phyloP scores from a whole-genome alignment of 2,113 vertebrate species.

The Ia io region DNA sequence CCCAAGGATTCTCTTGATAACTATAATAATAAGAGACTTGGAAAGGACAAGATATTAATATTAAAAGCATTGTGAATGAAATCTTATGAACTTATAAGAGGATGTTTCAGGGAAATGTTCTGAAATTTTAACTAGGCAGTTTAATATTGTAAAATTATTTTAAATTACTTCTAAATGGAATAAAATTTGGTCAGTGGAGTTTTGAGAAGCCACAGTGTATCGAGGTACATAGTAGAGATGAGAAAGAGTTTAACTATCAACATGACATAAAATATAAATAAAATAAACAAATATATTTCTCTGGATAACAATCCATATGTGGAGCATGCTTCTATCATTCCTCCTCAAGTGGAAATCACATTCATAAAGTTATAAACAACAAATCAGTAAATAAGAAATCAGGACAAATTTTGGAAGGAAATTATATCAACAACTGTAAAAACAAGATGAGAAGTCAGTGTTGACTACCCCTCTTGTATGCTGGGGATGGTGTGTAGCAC shows the following conservation, averaged over 20 bases:
- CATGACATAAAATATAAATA: constrained; percentile 52
- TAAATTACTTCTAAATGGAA: constrained; percentile 59
- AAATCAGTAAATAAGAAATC: not conserved
- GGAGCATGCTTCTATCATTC: not conserved
- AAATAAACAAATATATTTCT: constrained; percentile 27
- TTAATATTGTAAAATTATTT: constrained; percentile 43
- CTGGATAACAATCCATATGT: not conserved
- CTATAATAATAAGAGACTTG: constrained; percentile 35
- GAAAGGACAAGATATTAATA: constrained; percentile 60
- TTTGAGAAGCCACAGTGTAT: constrained; percentile 35
- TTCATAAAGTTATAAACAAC: not conserved
- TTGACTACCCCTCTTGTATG: not conserved
- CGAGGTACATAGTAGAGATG: not conserved
- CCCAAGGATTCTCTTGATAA: constrained; percentile 58
- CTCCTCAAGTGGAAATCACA: not conserved
- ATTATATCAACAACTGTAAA: not conserved
- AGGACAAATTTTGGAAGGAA: not conserved
- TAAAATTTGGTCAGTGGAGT: constrained; percentile 45
- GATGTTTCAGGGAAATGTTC: not conserved
- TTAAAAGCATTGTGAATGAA: constrained; percentile 57
- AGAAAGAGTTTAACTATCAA: constrained; percentile 62
- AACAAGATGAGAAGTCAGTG: not conserved
- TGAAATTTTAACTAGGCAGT: constrained; percentile 61
- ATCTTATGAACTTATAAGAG: constrained; percentile 46
- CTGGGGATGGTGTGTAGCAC: too few species aligned